Conservation (phyloP, 2,113 vertebrate species). For the Empidonax alnorum region DNA sequence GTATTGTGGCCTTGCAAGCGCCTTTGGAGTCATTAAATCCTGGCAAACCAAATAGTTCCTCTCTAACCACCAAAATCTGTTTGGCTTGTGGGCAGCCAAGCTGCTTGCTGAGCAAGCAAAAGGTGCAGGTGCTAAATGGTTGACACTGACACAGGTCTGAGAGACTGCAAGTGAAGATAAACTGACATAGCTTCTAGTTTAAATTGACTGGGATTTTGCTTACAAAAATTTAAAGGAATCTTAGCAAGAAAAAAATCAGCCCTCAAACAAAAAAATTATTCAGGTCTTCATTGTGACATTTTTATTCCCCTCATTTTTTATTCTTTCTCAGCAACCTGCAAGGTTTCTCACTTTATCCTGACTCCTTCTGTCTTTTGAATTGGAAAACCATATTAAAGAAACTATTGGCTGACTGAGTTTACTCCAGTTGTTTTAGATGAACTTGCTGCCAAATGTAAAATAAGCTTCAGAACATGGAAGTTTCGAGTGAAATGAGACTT, state of each 20-base stretch:
- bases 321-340: background rate
- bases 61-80: background rate
- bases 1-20: background rate
- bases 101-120: background rate
- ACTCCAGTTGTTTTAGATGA: background rate
- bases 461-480: background rate
- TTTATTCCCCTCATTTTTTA: background rate
- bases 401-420: background rate
- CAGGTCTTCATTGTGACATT: background rate
- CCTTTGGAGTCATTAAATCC: background rate
- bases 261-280: background rate
- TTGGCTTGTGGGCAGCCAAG: background rate
- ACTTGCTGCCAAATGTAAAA: conserved; percentile 3
- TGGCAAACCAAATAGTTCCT: background rate
- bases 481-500: background rate
- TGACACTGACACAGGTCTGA: background rate
- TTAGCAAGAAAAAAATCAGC: background rate
- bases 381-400: background rate
- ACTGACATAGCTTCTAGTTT: background rate
- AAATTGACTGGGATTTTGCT: background rate
- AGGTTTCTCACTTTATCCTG: background rate
- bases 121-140: background rate
- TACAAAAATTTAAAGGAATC: background rate
- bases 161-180: background rate
- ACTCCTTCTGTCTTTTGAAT: background rate